Percentiles rank a stretch among this genome's conserved stretches.
These are phyloP conservation scores for Choristoneura rosaceana DNA, from an alignment of 2,888 invertebrate genomes.

Conservation along the genomic window DNA sequence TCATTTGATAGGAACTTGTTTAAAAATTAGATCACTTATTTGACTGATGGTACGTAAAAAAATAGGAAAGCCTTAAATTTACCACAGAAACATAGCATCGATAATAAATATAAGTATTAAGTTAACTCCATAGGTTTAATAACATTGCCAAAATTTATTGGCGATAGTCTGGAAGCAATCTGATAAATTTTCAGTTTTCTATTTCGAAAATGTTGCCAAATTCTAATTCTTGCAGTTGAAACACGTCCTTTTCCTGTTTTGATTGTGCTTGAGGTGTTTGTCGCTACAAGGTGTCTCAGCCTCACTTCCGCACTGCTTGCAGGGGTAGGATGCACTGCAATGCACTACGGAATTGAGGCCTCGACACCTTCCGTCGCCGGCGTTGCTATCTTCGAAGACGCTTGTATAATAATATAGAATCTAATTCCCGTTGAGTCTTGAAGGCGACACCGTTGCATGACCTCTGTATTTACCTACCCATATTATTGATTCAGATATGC, in stretches of 20 bases:
- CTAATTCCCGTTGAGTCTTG: background rate
- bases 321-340: conserved; percentile 95
- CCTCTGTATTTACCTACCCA: background rate
- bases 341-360: conserved; percentile 98
- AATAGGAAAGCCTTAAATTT: no score
- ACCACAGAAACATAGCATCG: no score
- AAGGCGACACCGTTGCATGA: background rate
- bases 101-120: background rate
- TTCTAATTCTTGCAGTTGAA: conserved; percentile 8
- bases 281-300: conserved; percentile 80
- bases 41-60: no score
- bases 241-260: conserved; percentile 13
- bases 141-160: background rate
- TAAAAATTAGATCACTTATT: no score
- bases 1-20: no score
- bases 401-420: conserved; percentile 32
- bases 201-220: background rate
- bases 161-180: background rate
- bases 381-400: conserved; percentile 49
- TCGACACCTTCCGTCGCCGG: conserved; percentile 78
- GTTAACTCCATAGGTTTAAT: background rate
- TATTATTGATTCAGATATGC: no score
- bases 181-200: background rate
- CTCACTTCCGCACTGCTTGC: conserved; percentile 98
- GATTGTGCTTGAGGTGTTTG: conserved; percentile 52